Evolutionary conservation across 2,797 vertebrate species (phyloP).

Genomic region (Peromyscus aztecus): DNA sequence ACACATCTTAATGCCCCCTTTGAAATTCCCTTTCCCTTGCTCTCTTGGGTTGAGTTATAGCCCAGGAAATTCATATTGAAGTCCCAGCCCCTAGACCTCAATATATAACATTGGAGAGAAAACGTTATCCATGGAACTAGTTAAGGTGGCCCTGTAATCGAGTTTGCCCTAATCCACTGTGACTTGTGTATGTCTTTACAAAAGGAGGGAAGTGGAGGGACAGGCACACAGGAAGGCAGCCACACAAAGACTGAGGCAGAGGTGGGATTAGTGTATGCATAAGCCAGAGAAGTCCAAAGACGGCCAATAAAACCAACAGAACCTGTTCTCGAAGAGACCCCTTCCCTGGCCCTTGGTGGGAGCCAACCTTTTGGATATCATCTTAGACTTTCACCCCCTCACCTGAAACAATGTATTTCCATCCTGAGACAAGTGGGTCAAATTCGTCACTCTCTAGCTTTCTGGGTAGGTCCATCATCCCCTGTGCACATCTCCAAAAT

Average conservation of each 20-base stretch:
- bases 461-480: neutral
- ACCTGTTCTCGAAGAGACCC: neutral
- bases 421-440: too few relatives aligned
- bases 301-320: neutral
- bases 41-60: neutral
- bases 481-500: neutral
- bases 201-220: neutral
- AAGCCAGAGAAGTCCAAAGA: neutral
- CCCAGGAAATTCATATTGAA: neutral
- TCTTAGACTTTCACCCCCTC: neutral
- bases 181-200: neutral
- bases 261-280: accelerated
- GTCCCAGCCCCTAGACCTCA: too few relatives aligned
- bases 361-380: neutral
- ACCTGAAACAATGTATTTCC: neutral
- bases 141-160: neutral
- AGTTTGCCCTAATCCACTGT: too few relatives aligned
- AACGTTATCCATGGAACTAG: neutral
- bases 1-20: neutral
- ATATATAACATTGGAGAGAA: neutral
- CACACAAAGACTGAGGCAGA: neutral
- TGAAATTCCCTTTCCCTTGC: neutral
- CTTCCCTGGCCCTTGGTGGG: too few relatives aligned
- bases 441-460: accelerated
- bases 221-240: neutral